Conservation (phyloP, 2,888 invertebrate species). For the Drosophila leonis region DNA sequence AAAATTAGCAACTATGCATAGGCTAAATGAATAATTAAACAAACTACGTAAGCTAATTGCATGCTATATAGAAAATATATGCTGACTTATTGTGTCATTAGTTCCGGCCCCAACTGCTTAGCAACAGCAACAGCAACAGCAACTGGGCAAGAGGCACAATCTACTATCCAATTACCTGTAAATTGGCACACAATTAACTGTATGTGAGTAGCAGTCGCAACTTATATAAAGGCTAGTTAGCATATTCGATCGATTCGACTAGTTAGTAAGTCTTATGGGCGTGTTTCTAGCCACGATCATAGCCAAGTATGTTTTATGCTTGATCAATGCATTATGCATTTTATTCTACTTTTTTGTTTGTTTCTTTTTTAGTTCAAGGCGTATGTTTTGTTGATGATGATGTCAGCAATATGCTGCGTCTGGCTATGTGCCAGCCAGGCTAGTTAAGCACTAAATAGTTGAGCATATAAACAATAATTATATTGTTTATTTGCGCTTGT, state of each 20-base stretch:
- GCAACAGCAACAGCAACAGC: neutral
- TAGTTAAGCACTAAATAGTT: slow-evolving; percentile 16
- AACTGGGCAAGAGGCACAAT: neutral
- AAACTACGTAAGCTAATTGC: neutral
- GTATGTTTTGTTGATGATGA: slow-evolving; percentile 43
- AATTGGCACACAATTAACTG: slow-evolving; percentile 7
- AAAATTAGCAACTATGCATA: slow-evolving; percentile 19
- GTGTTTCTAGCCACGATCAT: neutral
- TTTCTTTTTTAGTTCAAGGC: neutral
- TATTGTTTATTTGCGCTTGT: slow-evolving; percentile 25
- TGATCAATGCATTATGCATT: slow-evolving; percentile 10
- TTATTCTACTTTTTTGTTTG: neutral
- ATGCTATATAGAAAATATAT: slow-evolving; percentile 9
- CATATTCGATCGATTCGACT: slow-evolving; percentile 26
- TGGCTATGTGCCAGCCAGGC: slow-evolving; percentile 17
- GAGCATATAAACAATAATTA: slow-evolving; percentile 18
- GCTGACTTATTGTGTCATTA: slow-evolving; percentile 30
- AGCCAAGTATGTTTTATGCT: neutral
- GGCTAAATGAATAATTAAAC: slow-evolving; percentile 4
- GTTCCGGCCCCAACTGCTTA: slow-evolving; percentile 9
- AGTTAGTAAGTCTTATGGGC: neutral
- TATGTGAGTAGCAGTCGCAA: neutral
- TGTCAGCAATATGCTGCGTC: slow-evolving; percentile 45
- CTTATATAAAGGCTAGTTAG: slow-evolving; percentile 6
- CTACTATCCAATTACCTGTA: slow-evolving; percentile 6